A percentile compares a stretch with the other conserved stretches of the same genome.
These are phyloP conservation scores for Kradibia gibbosae DNA, from an alignment of 1,140 invertebrate genomes.

Conservation along the genomic window DNA sequence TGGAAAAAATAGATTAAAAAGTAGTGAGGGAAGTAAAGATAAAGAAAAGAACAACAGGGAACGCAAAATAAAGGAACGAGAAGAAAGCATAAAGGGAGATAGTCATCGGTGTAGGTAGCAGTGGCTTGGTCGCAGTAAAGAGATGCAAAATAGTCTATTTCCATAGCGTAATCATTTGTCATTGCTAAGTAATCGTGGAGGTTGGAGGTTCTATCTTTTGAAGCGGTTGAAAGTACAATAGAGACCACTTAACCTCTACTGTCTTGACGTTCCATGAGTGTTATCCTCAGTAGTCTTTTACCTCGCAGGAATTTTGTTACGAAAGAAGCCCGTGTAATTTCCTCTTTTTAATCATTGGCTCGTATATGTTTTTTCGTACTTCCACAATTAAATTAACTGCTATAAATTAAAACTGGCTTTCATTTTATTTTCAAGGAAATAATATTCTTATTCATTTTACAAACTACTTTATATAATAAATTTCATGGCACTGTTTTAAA, in stretches of 20 bases:
- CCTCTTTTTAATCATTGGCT: conserved; percentile 36
- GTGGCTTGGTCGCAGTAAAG: conserved; percentile 33
- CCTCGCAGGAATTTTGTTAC: conserved; percentile 13
- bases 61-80: background rate
- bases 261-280: conserved; percentile 53
- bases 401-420: conserved; percentile 36
- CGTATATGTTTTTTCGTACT: background rate
- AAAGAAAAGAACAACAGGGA: background rate
- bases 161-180: conserved; percentile 64
- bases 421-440: too few species aligned
- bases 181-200: conserved; percentile 65
- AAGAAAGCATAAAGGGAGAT: background rate
- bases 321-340: conserved; percentile 1
- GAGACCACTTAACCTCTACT: conserved; percentile 64
- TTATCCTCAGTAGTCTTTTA: conserved; percentile 50
- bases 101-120: conserved; percentile 10
- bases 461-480: too few species aligned
- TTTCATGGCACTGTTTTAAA: too few species aligned
- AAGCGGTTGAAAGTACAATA: conserved; percentile 67
- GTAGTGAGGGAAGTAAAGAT: background rate
- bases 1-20: background rate
- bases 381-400: conserved; percentile 36
- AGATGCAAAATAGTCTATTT: conserved; percentile 54
- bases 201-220: conserved; percentile 48
- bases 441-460: too few species aligned